Percentiles rank a stretch among this genome's conserved stretches.
Conservation (phyloP, 2,888 invertebrate genomes). For the Cerceris rybyensis region DNA sequence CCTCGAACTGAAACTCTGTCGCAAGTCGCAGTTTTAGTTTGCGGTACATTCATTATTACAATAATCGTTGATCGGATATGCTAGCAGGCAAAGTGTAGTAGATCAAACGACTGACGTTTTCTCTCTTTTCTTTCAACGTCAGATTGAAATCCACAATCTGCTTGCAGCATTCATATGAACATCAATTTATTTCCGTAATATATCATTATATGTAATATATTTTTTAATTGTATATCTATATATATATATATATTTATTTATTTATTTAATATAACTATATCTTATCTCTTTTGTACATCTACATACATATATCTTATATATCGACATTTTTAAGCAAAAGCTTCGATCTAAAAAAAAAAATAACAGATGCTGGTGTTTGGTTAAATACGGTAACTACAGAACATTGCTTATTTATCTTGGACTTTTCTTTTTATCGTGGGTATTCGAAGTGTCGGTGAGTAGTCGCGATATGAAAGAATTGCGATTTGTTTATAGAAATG, state of each 20-base stretch:
- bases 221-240: conserved; percentile 47
- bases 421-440: conserved; percentile 28
- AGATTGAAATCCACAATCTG: conserved; percentile 33
- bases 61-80: conserved; percentile 41
- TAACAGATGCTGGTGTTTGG: conserved; percentile 32
- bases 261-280: conserved; percentile 38
- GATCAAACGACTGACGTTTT: neutral
- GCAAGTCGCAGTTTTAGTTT: conserved; percentile 60
- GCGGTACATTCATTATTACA: conserved; percentile 51
- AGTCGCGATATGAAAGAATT: conserved; percentile 10
- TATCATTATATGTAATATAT: conserved; percentile 44
- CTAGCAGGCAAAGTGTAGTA: conserved; percentile 44
- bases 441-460: conserved; percentile 26
- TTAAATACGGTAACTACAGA: conserved; percentile 54
- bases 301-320: conserved; percentile 62
- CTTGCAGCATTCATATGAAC: conserved; percentile 45
- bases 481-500: conserved; percentile 4
- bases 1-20: conserved; percentile 65
- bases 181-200: conserved; percentile 46
- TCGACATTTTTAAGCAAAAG: conserved; percentile 59
- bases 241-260: conserved; percentile 39
- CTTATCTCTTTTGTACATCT: conserved; percentile 70
- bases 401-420: conserved; percentile 24
- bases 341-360: conserved; percentile 53
- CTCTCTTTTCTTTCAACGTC: neutral